Evolutionary conservation across 2,797 vertebrate species (phyloP).

Genomic region (Enteromius fasciolatus): DNA sequence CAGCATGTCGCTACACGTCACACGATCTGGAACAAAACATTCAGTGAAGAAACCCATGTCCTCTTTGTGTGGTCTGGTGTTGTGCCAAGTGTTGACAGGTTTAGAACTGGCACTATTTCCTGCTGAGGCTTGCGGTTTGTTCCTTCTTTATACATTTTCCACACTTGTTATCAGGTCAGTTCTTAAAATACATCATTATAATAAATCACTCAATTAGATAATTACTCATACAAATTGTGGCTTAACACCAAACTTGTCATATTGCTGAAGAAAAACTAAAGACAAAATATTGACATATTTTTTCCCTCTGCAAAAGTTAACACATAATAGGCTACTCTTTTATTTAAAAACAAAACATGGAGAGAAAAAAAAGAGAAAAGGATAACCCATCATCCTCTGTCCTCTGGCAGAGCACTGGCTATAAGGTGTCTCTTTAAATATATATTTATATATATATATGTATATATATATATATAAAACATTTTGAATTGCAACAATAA

Average conservation of each 20-base stretch:
- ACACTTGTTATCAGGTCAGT: not conserved
- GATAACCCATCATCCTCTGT: not conserved
- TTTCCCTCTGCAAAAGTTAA: not conserved
- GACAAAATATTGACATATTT: not conserved
- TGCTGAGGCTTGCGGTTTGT: not conserved
- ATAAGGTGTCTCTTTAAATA: conserved; percentile 1
- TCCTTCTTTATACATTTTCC: conserved; percentile 11
- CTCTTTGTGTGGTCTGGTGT: conserved; percentile 60
- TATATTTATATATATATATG: no score
- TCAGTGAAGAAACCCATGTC: conserved; percentile 56
- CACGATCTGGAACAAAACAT: conserved; percentile 58
- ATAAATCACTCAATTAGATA: not conserved
- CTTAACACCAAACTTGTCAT: not conserved
- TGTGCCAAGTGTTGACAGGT: conserved; percentile 58
- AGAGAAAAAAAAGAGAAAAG: not conserved
- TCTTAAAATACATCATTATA: not conserved
- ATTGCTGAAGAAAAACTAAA: not conserved
- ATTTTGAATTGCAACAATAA: not conserved
- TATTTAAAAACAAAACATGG: not conserved
- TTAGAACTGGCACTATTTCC: conserved; percentile 39
- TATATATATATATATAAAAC: not conserved
- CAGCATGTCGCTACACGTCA: conserved; percentile 58
- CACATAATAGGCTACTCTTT: not conserved
- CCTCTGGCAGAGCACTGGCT: not conserved
- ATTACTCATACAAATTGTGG: not conserved